phyloP scores from a whole-genome alignment of 2,113 vertebrate species.

The Rhabdornis inornatus region DNA sequence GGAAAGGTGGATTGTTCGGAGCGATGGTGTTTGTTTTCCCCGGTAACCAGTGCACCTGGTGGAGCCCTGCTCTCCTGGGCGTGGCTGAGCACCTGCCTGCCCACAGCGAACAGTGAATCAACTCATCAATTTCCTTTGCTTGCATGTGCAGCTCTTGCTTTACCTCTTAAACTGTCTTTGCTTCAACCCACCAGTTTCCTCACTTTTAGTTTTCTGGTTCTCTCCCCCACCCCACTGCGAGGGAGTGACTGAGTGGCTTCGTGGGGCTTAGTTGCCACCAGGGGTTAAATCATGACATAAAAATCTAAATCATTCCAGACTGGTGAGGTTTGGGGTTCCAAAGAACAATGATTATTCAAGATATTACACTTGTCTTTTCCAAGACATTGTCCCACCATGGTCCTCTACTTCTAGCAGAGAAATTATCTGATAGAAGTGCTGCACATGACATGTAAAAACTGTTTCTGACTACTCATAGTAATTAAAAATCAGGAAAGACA shows the following conservation, averaged over 20 bases:
- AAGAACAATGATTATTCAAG: background rate
- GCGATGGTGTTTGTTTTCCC: background rate
- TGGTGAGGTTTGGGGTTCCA: background rate
- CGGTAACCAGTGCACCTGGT: background rate
- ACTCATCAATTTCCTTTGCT: background rate
- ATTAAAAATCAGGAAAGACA: background rate
- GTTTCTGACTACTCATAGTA: background rate
- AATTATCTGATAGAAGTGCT: background rate
- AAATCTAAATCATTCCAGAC: background rate
- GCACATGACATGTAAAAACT: background rate
- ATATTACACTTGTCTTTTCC: background rate
- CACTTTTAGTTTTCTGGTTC: background rate
- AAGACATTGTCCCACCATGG: background rate
- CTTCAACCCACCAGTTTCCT: background rate
- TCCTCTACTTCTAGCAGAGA: background rate
- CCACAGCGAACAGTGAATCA: background rate
- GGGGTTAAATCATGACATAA: background rate
- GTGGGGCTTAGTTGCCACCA: background rate
- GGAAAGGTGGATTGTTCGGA: too few species aligned
- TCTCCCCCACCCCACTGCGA: background rate
- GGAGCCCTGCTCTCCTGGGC: background rate
- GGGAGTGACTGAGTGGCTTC: accelerated
- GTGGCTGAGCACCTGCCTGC: background rate
- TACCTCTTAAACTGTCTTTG: background rate
- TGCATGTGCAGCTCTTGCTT: background rate